Evolutionary conservation across 2,888 invertebrate genomes (phyloP).

Genomic region (Pedicia rivosa): DNA sequence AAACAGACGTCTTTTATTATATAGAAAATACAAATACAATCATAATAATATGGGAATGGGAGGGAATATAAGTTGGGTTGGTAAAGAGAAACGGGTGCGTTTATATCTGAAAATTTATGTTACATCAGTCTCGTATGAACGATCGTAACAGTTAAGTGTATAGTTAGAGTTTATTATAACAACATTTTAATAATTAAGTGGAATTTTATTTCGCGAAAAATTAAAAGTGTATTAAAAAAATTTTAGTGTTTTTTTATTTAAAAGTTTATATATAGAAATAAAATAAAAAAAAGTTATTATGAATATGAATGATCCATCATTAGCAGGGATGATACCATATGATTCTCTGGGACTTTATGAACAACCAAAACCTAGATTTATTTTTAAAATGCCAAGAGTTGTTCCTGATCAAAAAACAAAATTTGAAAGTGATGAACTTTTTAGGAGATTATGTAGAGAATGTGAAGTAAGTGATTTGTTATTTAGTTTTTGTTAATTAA

Average conservation of each 20-base stretch:
- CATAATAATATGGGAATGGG: too few relatives aligned
- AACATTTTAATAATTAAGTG: too few relatives aligned
- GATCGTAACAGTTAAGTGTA: too few relatives aligned
- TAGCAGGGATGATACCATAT: slow-evolving; percentile 77
- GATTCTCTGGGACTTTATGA: slow-evolving; percentile 85
- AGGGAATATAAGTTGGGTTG: too few relatives aligned
- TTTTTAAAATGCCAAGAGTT: slow-evolving; percentile 93
- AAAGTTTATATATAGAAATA: background rate
- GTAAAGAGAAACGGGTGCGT: too few relatives aligned
- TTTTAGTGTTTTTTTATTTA: slow-evolving; percentile 2
- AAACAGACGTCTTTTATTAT: too few relatives aligned
- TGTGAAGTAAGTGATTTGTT: slow-evolving; percentile 59
- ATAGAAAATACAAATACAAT: too few relatives aligned
- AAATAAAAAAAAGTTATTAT: background rate
- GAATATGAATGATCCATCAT: slow-evolving; percentile 52
- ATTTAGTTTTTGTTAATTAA: background rate
- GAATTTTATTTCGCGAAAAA: too few relatives aligned
- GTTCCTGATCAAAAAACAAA: slow-evolving; percentile 94
- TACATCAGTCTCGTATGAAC: too few relatives aligned
- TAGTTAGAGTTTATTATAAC: too few relatives aligned
- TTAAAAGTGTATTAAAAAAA: background rate
- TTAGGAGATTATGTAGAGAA: slow-evolving; percentile 81
- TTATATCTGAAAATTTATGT: too few relatives aligned
- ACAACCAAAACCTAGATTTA: slow-evolving; percentile 73
- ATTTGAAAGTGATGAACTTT: slow-evolving; percentile 93